Evolutionary conservation across 2,797 vertebrate genomes (phyloP).

Genomic region (Coreius guichenoti): DNA sequence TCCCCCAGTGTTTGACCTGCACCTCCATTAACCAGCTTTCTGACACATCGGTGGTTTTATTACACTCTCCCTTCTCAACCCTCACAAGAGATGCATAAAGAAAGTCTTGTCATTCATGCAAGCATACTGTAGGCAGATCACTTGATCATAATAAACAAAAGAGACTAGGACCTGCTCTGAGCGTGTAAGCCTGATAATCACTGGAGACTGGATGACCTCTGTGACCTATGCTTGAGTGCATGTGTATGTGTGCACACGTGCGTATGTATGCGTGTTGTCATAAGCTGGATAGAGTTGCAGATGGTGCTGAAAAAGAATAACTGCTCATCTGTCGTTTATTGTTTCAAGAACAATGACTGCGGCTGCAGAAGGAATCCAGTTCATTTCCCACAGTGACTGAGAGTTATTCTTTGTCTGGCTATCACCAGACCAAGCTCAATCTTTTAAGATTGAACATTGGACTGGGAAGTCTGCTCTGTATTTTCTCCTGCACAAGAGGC

Average conservation of each 20-base stretch:
- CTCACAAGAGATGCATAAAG: conserved; percentile 27
- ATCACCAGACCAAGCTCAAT: too few species aligned
- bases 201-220: conserved; percentile 50
- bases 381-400: conserved; percentile 20
- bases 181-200: conserved; percentile 50
- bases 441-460: too few species aligned
- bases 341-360: conserved; percentile 46
- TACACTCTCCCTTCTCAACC: conserved; percentile 38
- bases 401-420: not conserved
- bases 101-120: conserved; percentile 30
- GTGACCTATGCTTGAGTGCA: not conserved
- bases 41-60: conserved; percentile 40
- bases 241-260: not conserved
- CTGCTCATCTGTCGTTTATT: conserved; percentile 44
- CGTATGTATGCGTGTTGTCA: conserved; percentile 30
- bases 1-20: conserved; percentile 21
- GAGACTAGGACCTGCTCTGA: conserved; percentile 17
- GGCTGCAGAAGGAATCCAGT: conserved; percentile 9
- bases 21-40: conserved; percentile 48
- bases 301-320: conserved; percentile 36
- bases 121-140: conserved; percentile 33
- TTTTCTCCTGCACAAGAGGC: too few species aligned
- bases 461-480: too few species aligned
- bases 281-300: conserved; percentile 55
- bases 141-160: conserved; percentile 51